Percentiles rank a stretch among this genome's conserved stretches.
Conservation (phyloP, 2,797 vertebrate genomes). For the Schizopygopsis malacanthus region DNA sequence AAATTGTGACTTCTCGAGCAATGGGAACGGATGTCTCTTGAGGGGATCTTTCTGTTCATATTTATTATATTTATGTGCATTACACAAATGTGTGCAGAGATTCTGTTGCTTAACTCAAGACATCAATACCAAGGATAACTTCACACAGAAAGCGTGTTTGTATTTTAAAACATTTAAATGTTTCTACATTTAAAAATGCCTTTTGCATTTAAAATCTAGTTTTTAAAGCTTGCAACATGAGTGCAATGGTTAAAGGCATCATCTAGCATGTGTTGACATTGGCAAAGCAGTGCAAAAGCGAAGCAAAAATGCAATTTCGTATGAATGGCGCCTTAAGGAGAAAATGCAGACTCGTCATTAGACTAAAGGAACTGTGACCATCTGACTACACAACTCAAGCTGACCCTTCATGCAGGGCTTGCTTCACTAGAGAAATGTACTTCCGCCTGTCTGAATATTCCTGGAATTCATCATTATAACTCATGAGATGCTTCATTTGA, state of each 20-base stretch:
- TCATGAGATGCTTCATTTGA: slow-evolving; percentile 17
- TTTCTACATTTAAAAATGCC: neutral
- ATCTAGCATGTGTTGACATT: neutral
- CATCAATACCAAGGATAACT: too few relatives aligned
- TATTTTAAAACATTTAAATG: neutral
- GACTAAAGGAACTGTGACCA: neutral
- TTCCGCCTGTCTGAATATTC: neutral
- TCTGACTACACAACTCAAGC: neutral
- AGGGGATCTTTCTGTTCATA: neutral
- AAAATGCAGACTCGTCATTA: neutral
- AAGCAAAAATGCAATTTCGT: neutral
- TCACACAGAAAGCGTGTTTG: neutral
- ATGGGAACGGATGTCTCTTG: neutral
- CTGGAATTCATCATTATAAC: neutral
- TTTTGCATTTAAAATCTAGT: neutral
- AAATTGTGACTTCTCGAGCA: neutral
- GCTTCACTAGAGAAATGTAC: neutral
- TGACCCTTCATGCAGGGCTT: neutral
- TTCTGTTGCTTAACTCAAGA: too few relatives aligned
- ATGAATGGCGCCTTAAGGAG: neutral
- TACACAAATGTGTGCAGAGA: too few relatives aligned
- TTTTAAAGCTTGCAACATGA: neutral
- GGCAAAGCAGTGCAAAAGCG: neutral
- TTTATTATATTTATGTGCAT: neutral
- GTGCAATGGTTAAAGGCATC: neutral